Conservation (phyloP, 2,797 vertebrate species). For the Sebastes steindachneri region DNA sequence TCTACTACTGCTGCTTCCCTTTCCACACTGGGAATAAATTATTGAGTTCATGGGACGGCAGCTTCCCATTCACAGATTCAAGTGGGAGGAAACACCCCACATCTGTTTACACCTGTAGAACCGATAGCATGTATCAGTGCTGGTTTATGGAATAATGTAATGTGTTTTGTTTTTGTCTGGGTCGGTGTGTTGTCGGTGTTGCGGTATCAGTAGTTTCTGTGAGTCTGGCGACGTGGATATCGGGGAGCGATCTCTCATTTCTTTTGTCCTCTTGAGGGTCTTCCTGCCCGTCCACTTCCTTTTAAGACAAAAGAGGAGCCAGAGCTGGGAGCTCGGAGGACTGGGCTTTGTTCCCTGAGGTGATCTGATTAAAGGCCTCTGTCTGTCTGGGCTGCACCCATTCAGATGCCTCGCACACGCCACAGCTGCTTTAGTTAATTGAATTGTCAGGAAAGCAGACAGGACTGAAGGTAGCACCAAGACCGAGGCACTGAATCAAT, state of each 20-base stretch:
- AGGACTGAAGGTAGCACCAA: constrained; percentile 37
- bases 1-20: background rate
- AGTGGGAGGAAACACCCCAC: background rate
- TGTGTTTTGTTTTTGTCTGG: constrained; percentile 7
- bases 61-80: constrained; percentile 10
- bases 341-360: constrained; percentile 44
- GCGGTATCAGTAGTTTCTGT: constrained; percentile 35
- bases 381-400: constrained; percentile 51
- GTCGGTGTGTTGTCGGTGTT: constrained; percentile 18
- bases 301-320: constrained; percentile 61
- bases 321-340: constrained; percentile 22
- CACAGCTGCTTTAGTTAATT: constrained; percentile 70
- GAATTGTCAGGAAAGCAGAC: constrained; percentile 64
- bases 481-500: constrained; percentile 50
- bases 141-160: background rate
- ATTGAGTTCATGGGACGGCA: constrained; percentile 6
- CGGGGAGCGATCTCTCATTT: constrained; percentile 39
- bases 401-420: constrained; percentile 58
- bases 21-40: constrained; percentile 26
- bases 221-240: constrained; percentile 22
- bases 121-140: background rate
- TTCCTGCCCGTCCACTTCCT: constrained; percentile 61
- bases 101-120: constrained; percentile 14
- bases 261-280: constrained; percentile 52
- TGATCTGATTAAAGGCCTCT: constrained; percentile 73